Conservation (phyloP, 2,113 vertebrate genomes). For the Etheostoma spectabile region DNA sequence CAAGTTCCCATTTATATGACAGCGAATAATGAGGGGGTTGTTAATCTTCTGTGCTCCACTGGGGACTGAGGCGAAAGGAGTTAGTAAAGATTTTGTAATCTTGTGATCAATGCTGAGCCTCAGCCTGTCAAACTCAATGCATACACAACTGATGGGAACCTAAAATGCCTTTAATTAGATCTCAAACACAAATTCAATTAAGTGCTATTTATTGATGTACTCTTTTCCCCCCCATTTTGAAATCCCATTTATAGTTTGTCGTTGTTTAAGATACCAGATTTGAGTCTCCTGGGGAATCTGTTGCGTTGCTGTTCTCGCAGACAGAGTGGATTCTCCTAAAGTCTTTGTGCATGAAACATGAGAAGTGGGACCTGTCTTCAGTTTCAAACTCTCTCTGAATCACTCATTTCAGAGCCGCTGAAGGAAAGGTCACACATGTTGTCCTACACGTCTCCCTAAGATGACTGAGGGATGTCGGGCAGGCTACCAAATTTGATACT, state of each 20-base stretch:
- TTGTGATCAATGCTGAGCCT: conserved; percentile 74
- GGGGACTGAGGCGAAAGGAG: conserved; percentile 70
- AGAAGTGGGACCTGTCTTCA: conserved; percentile 57
- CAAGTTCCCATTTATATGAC: conserved; percentile 60
- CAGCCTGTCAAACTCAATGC: conserved; percentile 63
- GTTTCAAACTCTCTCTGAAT: conserved; percentile 68
- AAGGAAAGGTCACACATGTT: conserved; percentile 75
- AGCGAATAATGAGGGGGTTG: conserved; percentile 58
- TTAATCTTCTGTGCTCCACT: conserved; percentile 63
- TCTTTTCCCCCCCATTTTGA: neutral
- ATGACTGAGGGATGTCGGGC: conserved; percentile 41
- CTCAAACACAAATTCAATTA: conserved; percentile 54
- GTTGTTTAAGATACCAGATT: conserved; percentile 17
- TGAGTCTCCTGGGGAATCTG: conserved; percentile 19
- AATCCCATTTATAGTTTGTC: conserved; percentile 10
- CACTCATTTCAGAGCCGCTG: conserved; percentile 59
- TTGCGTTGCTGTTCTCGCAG: conserved; percentile 29
- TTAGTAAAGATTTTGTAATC: conserved; percentile 82
- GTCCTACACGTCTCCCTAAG: conserved; percentile 47
- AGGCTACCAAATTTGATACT: too few species aligned
- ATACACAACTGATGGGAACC: conserved; percentile 16
- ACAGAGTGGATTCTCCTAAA: conserved; percentile 38
- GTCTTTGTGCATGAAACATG: conserved; percentile 69
- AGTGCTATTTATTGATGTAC: conserved; percentile 26
- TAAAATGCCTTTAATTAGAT: conserved; percentile 64